Conservation (phyloP, 2,797 vertebrate genomes). For the Etheostoma nigrum region DNA sequence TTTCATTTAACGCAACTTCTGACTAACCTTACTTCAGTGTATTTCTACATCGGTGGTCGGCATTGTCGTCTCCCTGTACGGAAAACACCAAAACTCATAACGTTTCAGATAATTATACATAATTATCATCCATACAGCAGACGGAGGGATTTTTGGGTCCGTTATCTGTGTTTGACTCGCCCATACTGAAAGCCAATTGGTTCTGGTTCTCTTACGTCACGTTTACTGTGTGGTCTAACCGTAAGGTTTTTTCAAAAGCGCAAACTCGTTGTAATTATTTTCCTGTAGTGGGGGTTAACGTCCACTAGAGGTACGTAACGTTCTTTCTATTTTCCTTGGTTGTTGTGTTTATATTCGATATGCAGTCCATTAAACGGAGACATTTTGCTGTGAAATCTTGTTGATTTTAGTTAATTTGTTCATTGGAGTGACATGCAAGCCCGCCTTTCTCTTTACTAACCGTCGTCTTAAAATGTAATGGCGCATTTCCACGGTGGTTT, state of each 20-base stretch:
- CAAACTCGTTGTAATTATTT: neutral
- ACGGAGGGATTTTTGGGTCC: constrained; percentile 30
- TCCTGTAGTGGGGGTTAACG: constrained; percentile 12
- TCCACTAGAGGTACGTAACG: constrained; percentile 64
- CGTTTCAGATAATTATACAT: constrained; percentile 16
- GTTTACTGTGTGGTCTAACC: neutral
- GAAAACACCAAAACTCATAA: neutral
- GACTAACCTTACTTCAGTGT: constrained; percentile 47
- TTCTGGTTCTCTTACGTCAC: neutral
- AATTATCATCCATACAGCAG: constrained; percentile 2
- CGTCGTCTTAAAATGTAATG: neutral
- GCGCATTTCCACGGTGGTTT: constrained; percentile 47
- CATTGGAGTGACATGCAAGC: accelerated
- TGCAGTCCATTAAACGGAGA: accelerated
- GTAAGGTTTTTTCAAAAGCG: constrained; percentile 32
- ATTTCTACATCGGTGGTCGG: neutral
- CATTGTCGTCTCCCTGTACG: neutral
- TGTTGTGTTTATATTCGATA: neutral
- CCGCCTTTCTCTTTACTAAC: accelerated
- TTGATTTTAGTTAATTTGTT: accelerated
- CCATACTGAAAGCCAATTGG: constrained; percentile 50
- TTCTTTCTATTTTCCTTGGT: accelerated
- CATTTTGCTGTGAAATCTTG: neutral
- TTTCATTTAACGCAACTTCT: neutral
- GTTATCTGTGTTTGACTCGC: constrained; percentile 61